Evolutionary conservation across 23 tunicate genomes (phyloP), one percentile per base, ranked within the genome.

Genomic region (Ciona savignyi): DNA sequence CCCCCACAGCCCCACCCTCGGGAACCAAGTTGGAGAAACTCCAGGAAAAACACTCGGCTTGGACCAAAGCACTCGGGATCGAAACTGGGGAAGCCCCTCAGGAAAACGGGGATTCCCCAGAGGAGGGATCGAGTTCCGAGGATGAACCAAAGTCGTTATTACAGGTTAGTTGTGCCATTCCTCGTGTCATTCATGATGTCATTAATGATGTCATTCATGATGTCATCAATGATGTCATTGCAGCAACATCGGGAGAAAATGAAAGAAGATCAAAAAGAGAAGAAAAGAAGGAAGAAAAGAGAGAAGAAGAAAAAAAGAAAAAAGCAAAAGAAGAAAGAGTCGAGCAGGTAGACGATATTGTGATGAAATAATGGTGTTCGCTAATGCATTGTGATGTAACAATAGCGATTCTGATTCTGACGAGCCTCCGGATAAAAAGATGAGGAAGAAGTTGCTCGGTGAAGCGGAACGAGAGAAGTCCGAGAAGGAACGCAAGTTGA

Each of bases 21-120:
- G 71, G 63, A 48, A 48, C 78, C 1, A 68, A 64, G 35, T 51
- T 77, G 70, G 66, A 84, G 70, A 42, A 82, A 48, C 35, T 84
- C 51, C 72, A 84, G 63, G 82, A 84, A 49, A 84, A 84, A 32
- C 89, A 84, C 51, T 77, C 82, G 34, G 82, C 95, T 1, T 87
- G 95, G 95, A 87, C 85, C 3, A 70, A 74, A 49, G 85, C 95
- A 4, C 68, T 87, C n/a, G 95, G 95, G 25, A 70, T 87, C 30
- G 78, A 63, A n/a, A n/a, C n/a, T n/a, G n/a, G n/a, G n/a, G 23
- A 74, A 4, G 90, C 34, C 34, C 51, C 19, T 2, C 26, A 29
- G 23, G 77, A 31, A 25, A 73, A 15, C 3, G 78, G 23, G 6
- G 24, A 75, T 27, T 62, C 65, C 49, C 31, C 29, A 2, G 71